Base-by-base conservation (phyloP, 1,140 invertebrate genomes). In the Caenorhabditis briggsae region DNA sequence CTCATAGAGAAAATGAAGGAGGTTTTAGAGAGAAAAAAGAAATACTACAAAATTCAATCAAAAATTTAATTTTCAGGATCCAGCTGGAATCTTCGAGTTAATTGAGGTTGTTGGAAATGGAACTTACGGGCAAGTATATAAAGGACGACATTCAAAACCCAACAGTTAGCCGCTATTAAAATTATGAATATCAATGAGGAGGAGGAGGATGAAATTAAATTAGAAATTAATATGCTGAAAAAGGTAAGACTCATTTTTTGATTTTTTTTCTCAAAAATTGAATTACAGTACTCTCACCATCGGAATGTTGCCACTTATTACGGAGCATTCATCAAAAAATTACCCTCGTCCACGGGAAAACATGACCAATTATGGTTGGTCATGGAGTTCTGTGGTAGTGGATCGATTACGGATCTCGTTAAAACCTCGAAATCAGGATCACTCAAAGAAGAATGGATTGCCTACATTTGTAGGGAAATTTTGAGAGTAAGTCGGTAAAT, bases 101-200 rank as follows among this genome's bases (percentile, higher is more conserved):
- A 99, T 99, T 93, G 98, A 99, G 95, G 97, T 99, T 64, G 98
- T 99, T 85, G 98, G 98, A 93, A 99, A 98, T 97, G 98, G 98
- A 92, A 99, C 98, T 33, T 99, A 99, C 94, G 98, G 98, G 89
- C 97, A 99, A 95, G 98, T 99, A 84, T 99, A 78, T 33, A 89
- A 88, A 96, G 98, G 97, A 86, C 95, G 97, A n/a, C 98, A 99
- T 93, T 97, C 85, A 99, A 98, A 94, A 99, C 98, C 90, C 97
- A 97, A 88, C 97, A 99, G 93, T 94, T 99, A 94, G 97, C 97
- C 88, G 98, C 98, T 93, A 99, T 99, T 93, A 99, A 99, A 94
- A 97, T 99, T 56, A 99, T 99, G 98, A 97, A 98, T 93, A 97
- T 99, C 89, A 99, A 97, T 87, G 97, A 99, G 94, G 98, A 99